These are phyloP conservation scores for Synergus itoensis DNA, from an alignment of 2,888 invertebrate species.

Conservation along the genomic window DNA sequence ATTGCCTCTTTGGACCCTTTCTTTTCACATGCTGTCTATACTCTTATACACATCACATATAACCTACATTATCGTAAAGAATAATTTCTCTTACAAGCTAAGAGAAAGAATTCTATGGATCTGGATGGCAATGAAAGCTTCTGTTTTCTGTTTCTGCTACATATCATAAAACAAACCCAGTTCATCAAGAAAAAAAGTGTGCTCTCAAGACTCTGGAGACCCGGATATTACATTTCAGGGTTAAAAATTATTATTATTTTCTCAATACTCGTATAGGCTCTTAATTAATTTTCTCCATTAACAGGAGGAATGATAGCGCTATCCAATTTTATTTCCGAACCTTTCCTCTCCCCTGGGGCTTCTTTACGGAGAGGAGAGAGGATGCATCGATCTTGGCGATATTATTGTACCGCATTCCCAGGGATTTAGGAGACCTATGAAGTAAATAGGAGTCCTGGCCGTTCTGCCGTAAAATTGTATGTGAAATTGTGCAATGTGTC, in stretches of 20 bases:
- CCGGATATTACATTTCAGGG: conserved; percentile 16
- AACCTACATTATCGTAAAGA: conserved; percentile 8
- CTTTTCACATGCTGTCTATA: neutral
- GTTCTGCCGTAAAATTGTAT: conserved; percentile 78
- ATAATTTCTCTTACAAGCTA: neutral
- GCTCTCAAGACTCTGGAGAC: neutral
- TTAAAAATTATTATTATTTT: conserved; percentile 29
- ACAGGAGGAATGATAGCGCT: neutral
- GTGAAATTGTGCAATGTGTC: conserved; percentile 78
- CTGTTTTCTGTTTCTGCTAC: neutral
- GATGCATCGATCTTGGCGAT: conserved; percentile 62
- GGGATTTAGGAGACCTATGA: conserved; percentile 72
- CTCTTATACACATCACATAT: neutral
- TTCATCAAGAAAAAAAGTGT: neutral
- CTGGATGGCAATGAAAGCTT: conserved; percentile 3
- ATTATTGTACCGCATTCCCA: conserved; percentile 62
- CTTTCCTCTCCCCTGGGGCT: conserved; percentile 16
- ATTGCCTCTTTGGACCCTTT: conserved; percentile 17
- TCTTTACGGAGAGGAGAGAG: conserved; percentile 32
- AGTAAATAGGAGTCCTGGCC: conserved; percentile 76
- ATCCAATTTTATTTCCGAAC: conserved; percentile 36
- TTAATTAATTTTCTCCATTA: conserved; percentile 38
- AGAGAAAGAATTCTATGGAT: neutral
- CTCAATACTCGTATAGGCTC: neutral
- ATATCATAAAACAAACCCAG: conserved; percentile 10